phyloP scores from a whole-genome alignment of 2,888 invertebrate genomes.

The Spilosoma lubricipeda region DNA sequence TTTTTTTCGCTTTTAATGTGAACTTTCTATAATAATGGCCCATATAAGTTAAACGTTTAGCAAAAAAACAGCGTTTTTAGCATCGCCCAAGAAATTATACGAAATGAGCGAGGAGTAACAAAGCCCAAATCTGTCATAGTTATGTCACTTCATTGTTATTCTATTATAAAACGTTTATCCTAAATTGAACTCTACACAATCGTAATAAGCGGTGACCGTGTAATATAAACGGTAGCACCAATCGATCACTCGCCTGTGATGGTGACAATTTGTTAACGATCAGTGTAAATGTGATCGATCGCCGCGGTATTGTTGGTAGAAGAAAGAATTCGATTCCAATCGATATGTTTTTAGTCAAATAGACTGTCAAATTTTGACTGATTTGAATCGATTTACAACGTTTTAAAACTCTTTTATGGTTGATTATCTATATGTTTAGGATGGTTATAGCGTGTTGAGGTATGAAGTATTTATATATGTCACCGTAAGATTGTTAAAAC shows the following conservation, averaged over 20 bases:
- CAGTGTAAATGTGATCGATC: slow-evolving; percentile 62
- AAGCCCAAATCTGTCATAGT: slow-evolving; percentile 39
- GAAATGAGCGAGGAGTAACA: slow-evolving; percentile 15
- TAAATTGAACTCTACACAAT: slow-evolving; percentile 19
- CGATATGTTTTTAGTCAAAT: slow-evolving; percentile 15
- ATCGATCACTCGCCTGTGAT: slow-evolving; percentile 62
- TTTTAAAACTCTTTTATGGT: too few relatives aligned
- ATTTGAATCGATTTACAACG: slow-evolving; percentile 6
- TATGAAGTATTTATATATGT: too few relatives aligned
- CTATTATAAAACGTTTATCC: background rate
- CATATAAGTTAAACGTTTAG: background rate
- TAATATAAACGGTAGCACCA: slow-evolving; percentile 58
- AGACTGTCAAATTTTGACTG: slow-evolving; percentile 14
- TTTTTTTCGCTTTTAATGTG: too few relatives aligned
- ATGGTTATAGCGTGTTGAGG: background rate
- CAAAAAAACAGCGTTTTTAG: background rate
- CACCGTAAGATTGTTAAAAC: too few relatives aligned
- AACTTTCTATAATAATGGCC: background rate
- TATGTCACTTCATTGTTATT: slow-evolving; percentile 26
- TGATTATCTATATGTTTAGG: background rate
- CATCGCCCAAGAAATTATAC: slow-evolving; percentile 14
- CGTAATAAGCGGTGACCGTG: slow-evolving; percentile 22
- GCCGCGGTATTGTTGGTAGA: slow-evolving; percentile 14
- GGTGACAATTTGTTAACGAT: slow-evolving; percentile 57
- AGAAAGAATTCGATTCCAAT: slow-evolving; percentile 13